Percentiles rank a stretch among this genome's conserved stretches.
Conservation (phyloP, 2,113 vertebrate genomes). For the Forbesichthys papilliferus region DNA sequence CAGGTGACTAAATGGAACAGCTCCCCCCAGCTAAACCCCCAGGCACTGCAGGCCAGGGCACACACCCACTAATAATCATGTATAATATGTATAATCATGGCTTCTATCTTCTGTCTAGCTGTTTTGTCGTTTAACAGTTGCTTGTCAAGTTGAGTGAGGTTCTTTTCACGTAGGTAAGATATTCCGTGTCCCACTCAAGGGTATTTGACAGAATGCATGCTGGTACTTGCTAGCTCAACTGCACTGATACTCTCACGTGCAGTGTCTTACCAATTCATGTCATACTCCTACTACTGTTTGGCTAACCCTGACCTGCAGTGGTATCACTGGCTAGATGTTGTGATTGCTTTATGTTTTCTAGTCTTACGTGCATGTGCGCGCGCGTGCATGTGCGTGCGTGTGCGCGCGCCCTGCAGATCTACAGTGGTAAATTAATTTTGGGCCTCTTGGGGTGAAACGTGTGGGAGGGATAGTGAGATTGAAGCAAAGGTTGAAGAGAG, state of each 20-base stretch:
- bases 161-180: too few species aligned
- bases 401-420: slow-evolving; percentile 29
- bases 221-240: neutral
- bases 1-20: too few species aligned
- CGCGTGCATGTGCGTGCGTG: neutral
- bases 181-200: too few species aligned
- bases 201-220: too few species aligned
- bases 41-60: too few species aligned
- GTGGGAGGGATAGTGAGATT: slow-evolving; percentile 49
- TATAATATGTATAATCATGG: neutral
- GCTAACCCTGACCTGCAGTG: slow-evolving; percentile 9
- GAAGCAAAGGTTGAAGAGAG: slow-evolving; percentile 10
- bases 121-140: too few species aligned
- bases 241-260: neutral
- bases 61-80: too few species aligned
- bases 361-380: slow-evolving; percentile 42
- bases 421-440: slow-evolving; percentile 67
- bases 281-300: neutral
- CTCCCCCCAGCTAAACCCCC: too few species aligned
- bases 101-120: neutral
- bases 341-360: slow-evolving; percentile 36
- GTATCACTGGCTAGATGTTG: slow-evolving; percentile 25
- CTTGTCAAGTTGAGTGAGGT: too few species aligned
- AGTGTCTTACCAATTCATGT: slow-evolving; percentile 15
- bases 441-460: slow-evolving; percentile 51